Base-by-base conservation (phyloP, 2,113 vertebrate genomes). In the Epinephelus fuscoguttatus region DNA sequence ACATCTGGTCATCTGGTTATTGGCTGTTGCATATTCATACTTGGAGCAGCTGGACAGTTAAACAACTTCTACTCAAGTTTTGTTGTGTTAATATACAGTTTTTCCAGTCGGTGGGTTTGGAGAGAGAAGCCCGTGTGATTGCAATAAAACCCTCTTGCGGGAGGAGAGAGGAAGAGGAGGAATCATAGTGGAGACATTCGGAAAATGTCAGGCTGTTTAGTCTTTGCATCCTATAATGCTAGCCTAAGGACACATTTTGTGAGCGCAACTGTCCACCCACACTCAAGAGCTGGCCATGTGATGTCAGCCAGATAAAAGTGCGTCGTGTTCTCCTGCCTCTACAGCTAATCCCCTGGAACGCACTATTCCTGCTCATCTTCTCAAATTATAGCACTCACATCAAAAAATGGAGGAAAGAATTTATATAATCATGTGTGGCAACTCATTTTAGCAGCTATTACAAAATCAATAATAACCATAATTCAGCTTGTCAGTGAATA, bases 1-100 rank as follows among this genome's bases (percentile, higher is more conserved):
- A 86, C 89, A 93, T 93, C 91, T 93, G 93, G 80, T 91, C 85
- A 86, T 89, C 80, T 73, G 86, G 86, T 89, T 89, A 92, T 67
- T 89, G 83, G 81, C 87, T 56, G 75, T 47, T 70, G 69, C 62
- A 69, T 77, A 80, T 81, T 86, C 72, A 84, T 82, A 74, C 21
- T 4, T n/a, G 0, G 30, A 86, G 86, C 79, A 87, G 84, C 84
- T 82, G 85, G 87, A 81, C 79, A 70, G 47, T 72, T 79, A 76
- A 90, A 80, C 50, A 68, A 85, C 83, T 81, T 80, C 63, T 47
- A 52, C 76, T 85, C 50, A 53, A 86, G 80, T 85, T 83, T 45
- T 73, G 73, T 75, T 61, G 72, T 76, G 63, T 91, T 88, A 70
- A 79, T 81, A 59, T 11, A 56, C 45, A 59, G 56, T 69, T 80